Percentiles rank a stretch among this genome's conserved stretches.
These are phyloP conservation scores for Conus betulinus DNA, from an alignment of 1,140 invertebrate species.

Conservation along the genomic window DNA sequence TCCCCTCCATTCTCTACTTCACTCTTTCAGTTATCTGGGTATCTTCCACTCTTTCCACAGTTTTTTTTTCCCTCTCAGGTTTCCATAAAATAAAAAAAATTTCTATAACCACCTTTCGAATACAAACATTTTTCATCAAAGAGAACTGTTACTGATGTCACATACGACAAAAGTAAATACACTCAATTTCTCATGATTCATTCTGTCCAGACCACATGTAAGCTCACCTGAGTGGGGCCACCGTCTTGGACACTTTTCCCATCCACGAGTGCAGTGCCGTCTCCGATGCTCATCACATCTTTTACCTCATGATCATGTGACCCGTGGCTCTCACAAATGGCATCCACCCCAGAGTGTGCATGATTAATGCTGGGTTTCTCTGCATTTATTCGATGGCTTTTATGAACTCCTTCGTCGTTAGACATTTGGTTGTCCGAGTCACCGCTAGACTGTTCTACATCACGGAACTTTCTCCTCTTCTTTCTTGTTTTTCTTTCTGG, in stretches of 20 bases:
- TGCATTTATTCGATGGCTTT: slow-evolving; percentile 34
- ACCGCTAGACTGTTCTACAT: slow-evolving; percentile 69
- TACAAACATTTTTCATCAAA: too few species aligned
- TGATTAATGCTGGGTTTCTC: slow-evolving; percentile 33
- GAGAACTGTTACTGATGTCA: too few species aligned
- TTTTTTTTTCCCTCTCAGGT: too few species aligned
- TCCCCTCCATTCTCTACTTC: too few species aligned
- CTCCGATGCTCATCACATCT: background rate
- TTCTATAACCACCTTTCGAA: too few species aligned
- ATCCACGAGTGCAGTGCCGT: background rate
- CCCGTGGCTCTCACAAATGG: slow-evolving; percentile 67
- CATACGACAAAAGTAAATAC: too few species aligned
- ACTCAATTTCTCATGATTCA: too few species aligned
- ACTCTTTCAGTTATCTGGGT: too few species aligned
- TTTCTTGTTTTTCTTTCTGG: slow-evolving; percentile 67
- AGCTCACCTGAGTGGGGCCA: background rate
- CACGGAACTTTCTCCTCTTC: slow-evolving; percentile 64
- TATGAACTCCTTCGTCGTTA: slow-evolving; percentile 52
- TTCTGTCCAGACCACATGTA: background rate
- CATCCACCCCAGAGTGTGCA: slow-evolving; percentile 65
- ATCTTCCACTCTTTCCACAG: too few species aligned
- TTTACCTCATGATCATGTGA: slow-evolving; percentile 34
- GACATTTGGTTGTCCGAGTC: slow-evolving; percentile 71
- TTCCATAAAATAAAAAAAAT: too few species aligned
- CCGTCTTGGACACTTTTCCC: background rate